These are phyloP conservation scores for Monopterus albus DNA, from an alignment of 2,113 vertebrate genomes.

Conservation along the genomic window DNA sequence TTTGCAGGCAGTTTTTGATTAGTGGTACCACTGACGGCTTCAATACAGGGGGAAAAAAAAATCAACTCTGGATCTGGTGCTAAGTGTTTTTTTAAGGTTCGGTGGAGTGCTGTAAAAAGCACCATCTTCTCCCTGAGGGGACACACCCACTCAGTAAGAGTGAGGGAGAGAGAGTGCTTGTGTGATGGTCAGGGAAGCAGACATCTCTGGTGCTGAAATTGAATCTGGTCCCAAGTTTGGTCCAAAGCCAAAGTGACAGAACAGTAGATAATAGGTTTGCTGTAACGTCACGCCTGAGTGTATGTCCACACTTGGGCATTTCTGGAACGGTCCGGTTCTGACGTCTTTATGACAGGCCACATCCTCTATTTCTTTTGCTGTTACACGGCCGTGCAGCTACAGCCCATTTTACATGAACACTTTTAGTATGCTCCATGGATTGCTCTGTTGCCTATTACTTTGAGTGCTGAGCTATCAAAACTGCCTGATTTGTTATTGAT, in stretches of 20 bases:
- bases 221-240: constrained; percentile 84
- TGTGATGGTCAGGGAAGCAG: constrained; percentile 74
- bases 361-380: constrained; percentile 68
- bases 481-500: constrained; percentile 80
- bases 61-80: constrained; percentile 66
- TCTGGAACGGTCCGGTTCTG: constrained; percentile 79
- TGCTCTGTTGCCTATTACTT: constrained; percentile 70
- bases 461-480: constrained; percentile 78
- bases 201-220: constrained; percentile 82
- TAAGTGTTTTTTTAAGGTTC: constrained; percentile 76
- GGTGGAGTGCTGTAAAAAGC: constrained; percentile 78
- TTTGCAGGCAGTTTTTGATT: constrained; percentile 67
- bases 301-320: constrained; percentile 83
- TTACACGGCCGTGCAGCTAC: constrained; percentile 68
- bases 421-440: constrained; percentile 64
- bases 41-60: constrained; percentile 44
- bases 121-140: constrained; percentile 68
- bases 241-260: constrained; percentile 83
- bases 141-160: constrained; percentile 67
- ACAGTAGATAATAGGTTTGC: constrained; percentile 86
- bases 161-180: constrained; percentile 34
- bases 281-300: constrained; percentile 84
- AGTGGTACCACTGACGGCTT: constrained; percentile 58
- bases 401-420: constrained; percentile 70
- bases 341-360: constrained; percentile 79